Conservation (phyloP, 2,888 invertebrate species). For the Drosophila histrio region DNA sequence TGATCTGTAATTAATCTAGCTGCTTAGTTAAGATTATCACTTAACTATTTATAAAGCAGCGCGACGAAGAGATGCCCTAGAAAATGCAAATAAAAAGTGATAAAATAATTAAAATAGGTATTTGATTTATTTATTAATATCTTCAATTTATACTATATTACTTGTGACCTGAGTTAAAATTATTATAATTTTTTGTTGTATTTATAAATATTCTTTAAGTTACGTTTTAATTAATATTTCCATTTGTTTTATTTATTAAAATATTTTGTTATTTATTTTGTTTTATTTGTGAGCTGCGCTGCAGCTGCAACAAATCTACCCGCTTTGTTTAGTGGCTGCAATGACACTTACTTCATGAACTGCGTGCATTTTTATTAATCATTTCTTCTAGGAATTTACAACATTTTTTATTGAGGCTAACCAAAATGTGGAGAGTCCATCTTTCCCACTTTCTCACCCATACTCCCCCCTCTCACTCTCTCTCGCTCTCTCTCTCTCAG, state of each 20-base stretch:
- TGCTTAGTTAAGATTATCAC: too few species aligned
- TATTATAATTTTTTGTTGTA: too few species aligned
- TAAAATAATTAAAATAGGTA: too few species aligned
- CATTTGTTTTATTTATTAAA: not conserved
- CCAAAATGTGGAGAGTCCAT: constrained; percentile 54
- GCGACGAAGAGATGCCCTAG: too few species aligned
- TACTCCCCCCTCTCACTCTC: too few species aligned
- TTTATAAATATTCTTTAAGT: too few species aligned
- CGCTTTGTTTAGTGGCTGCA: constrained; percentile 25
- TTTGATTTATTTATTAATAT: too few species aligned
- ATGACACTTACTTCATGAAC: constrained; percentile 28
- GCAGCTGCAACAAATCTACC: not conserved
- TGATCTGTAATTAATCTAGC: too few species aligned
- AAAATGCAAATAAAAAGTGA: too few species aligned
- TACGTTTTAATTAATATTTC: not conserved
- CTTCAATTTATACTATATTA: too few species aligned
- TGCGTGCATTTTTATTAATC: constrained; percentile 71
- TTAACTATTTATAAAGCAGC: too few species aligned
- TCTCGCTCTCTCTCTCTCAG: not conserved
- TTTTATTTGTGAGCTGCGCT: not conserved
- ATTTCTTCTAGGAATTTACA: constrained; percentile 80
- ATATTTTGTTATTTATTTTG: not conserved
- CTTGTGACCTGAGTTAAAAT: too few species aligned
- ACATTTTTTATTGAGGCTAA: constrained; percentile 77
- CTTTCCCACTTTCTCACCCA: not conserved